Percentiles rank a stretch among this genome's conserved stretches.
Evolutionary conservation across 2,888 invertebrate species (phyloP).

Genomic region (Drosophila melanosoma): DNA sequence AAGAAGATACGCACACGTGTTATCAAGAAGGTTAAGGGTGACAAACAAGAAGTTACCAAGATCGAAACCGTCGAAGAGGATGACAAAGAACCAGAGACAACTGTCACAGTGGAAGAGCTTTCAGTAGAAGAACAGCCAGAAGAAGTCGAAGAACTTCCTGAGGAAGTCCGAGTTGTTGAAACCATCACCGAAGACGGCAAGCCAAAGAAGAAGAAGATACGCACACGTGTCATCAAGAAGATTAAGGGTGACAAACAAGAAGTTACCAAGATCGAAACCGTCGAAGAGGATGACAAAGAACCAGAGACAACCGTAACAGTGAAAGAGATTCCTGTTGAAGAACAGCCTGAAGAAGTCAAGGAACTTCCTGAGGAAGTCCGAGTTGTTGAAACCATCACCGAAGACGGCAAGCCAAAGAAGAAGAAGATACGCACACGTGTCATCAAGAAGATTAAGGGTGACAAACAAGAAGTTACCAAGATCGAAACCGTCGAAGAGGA

Average conservation of each 20-base stretch:
- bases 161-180: background rate
- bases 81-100: conserved; percentile 1
- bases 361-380: conserved; percentile 5
- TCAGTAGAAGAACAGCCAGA: background rate
- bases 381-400: background rate
- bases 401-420: conserved; percentile 4
- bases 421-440: conserved; percentile 1
- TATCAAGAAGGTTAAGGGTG: conserved; percentile 2
- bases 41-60: background rate
- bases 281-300: background rate
- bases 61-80: conserved; percentile 2
- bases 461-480: background rate
- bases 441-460: conserved; percentile 5
- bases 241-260: conserved; percentile 2
- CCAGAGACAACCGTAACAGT: conserved; percentile 3
- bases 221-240: conserved; percentile 5
- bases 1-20: conserved; percentile 2
- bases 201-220: conserved; percentile 3
- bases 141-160: background rate
- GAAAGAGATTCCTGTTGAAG: background rate
- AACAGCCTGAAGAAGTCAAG: background rate
- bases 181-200: background rate
- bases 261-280: conserved; percentile 2
- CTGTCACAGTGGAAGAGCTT: background rate
- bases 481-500: conserved; percentile 2